Base-by-base conservation (phyloP, 2,113 vertebrate species). In the Psephotus haematonotus region DNA sequence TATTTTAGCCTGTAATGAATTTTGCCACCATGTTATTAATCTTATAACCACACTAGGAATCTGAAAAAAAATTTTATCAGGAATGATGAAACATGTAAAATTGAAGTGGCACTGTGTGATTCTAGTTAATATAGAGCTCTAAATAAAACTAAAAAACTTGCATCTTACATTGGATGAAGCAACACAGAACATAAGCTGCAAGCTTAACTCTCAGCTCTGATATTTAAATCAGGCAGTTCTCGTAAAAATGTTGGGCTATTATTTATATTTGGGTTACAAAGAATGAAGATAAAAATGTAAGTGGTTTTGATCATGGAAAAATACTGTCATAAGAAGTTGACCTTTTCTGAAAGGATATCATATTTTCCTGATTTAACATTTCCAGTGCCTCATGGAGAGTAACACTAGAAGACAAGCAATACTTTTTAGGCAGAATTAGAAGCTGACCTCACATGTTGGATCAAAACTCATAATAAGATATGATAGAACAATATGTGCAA, bases 291-390 rank as follows among this genome's bases (percentile, higher is more conserved):
- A 86, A 88, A 94, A 91, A 85, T 47, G 11, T 25, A 95, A 94
- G 84, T 94, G 60, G 39, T 94, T 97, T 88, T 90, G n/a, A 81
- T 90, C 80, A 92, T 43, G 92, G 83, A 93, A 96, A 94, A 93
- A 85, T 44, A 85, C 9, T 91, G 74, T 86, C 59, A 91, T 87
- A 88, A 86, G 95, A 91, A 90, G 52, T 17, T 94, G 84, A 94
- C 72, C 74, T 94, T 92, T 94, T 85, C 82, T 10, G 4, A 55
- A 80, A 71, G 74, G 41, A 72, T 89, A 92, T 90, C 50, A 33
- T 77, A 86, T 90, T 95, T 94, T 96, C 89, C 82, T 82, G 53
- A 25, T 94, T 76, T 90, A 95, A 75, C 50, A 81, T 93, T 96
- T 96, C 88, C 84, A 96, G 39, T 80, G 62, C 29, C 95, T 55